A percentile compares a stretch with the other conserved stretches of the same genome.
These are phyloP conservation scores for Liolophura sinensis DNA, from an alignment of 1,140 invertebrate species.

Conservation along the genomic window DNA sequence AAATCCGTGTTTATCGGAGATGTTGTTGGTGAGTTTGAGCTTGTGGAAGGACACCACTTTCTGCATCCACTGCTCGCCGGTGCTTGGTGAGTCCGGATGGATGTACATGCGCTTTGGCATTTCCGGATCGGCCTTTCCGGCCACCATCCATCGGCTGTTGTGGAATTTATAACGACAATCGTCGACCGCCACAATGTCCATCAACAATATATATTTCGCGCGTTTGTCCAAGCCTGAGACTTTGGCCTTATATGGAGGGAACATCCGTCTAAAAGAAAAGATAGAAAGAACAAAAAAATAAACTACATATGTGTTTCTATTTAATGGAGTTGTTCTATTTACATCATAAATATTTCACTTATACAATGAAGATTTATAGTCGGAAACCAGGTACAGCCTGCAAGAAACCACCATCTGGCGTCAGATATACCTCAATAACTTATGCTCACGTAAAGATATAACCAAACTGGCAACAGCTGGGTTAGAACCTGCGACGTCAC, in stretches of 20 bases:
- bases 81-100: conserved; percentile 81
- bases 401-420: no score
- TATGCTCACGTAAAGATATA: no score
- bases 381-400: no score
- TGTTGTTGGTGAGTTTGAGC: conserved; percentile 89
- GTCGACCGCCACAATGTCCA: conserved; percentile 95
- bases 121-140: conserved; percentile 82
- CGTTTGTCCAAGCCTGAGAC: conserved; percentile 77
- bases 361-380: no score
- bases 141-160: conserved; percentile 89
- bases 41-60: conserved; percentile 86
- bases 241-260: conserved; percentile 46
- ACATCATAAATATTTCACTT: no score
- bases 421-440: no score
- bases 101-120: conserved; percentile 90
- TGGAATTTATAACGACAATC: conserved; percentile 96
- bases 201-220: conserved; percentile 94
- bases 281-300: background rate
- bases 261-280: conserved; percentile 39
- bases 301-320: no score
- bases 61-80: conserved; percentile 78
- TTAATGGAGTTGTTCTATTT: no score
- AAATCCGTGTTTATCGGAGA: conserved; percentile 99
- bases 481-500: no score
- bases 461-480: no score